A percentile compares a stretch with the other conserved stretches of the same genome.
Conservation (phyloP, 2,888 invertebrate genomes). For the Polyommatus iphigenia region DNA sequence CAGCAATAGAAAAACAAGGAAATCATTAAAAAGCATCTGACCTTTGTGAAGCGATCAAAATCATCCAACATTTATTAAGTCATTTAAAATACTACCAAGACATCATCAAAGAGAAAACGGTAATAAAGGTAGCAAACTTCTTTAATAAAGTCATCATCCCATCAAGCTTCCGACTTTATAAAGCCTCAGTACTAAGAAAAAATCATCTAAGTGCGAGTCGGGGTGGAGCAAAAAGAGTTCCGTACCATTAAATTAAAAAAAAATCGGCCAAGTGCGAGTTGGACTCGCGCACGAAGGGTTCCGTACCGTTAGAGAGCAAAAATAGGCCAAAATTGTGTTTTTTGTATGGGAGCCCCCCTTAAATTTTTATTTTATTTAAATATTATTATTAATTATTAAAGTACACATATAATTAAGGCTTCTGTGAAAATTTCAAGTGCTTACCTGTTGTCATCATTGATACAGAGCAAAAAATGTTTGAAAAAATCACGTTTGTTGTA, state of each 20-base stretch:
- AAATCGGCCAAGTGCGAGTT: no score
- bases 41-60: constrained; percentile 10
- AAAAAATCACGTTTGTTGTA: no score
- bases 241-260: neutral
- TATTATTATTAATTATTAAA: no score
- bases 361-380: no score
- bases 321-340: no score
- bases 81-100: constrained; percentile 1
- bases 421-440: no score
- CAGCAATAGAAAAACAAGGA: neutral
- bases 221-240: neutral
- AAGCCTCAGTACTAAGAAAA: constrained; percentile 1
- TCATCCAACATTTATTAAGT: constrained; percentile 21
- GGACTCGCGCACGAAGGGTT: no score
- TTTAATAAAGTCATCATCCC: constrained; percentile 25
- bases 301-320: no score
- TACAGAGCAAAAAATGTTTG: no score
- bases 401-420: no score
- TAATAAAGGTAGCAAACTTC: constrained; percentile 27
- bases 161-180: constrained; percentile 18
- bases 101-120: constrained; percentile 27
- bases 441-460: no score
- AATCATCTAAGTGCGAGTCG: neutral
- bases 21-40: neutral
- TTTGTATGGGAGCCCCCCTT: no score